Evolutionary conservation across 2,113 vertebrate genomes (phyloP), one percentile per base, ranked within the genome.

Genomic region (Boulengeromyrus knoepffleri): DNA sequence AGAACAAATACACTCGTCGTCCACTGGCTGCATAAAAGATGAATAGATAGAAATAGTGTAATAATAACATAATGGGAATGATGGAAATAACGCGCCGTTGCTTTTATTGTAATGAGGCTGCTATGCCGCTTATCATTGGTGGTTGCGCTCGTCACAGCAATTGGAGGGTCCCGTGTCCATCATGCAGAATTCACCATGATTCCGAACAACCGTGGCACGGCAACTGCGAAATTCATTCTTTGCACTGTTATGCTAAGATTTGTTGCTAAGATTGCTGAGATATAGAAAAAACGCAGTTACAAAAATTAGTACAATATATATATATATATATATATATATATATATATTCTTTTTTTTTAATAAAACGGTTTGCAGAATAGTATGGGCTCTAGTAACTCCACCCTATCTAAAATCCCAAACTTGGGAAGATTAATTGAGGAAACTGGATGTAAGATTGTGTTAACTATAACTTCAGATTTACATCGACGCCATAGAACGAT

Each of bases 381-480:
- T 88, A 95, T 95, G 95, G 94, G 95, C 47, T 93, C 90, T 90
- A 91, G 47, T 42, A 91, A 70, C 90, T 94, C 94, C 88, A 87
- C 90, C 85, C n/a, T 93, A 4, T 39, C 90, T 19, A 31, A 85
- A 52, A 80, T 95, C 80, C 95, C 94, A 0, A 24, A 94, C n/a
- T 92, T 87, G 0, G 88, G 92, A 58, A 46, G 93, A 87, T 92
- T 96, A 70, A 91, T 95, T 88, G 27, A 91, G 85, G 94, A 96
- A 89, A 95, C 95, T 0, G 95, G 95, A 2, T 95, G 95, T 96
- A 91, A 95, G 95, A 94, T 21, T 6, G 9, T 42, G 2, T 56
- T 24, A 87, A 87, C 49, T 53, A 36, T 49, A n/a, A 52, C 1
- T 52, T 87, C 3, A 50, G 12, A 52, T 12, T 27, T 27, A 87